A percentile compares a stretch with the other conserved stretches of the same genome.
Conservation (phyloP, 1,140 invertebrate genomes). For the Aleiodes sp. region DNA sequence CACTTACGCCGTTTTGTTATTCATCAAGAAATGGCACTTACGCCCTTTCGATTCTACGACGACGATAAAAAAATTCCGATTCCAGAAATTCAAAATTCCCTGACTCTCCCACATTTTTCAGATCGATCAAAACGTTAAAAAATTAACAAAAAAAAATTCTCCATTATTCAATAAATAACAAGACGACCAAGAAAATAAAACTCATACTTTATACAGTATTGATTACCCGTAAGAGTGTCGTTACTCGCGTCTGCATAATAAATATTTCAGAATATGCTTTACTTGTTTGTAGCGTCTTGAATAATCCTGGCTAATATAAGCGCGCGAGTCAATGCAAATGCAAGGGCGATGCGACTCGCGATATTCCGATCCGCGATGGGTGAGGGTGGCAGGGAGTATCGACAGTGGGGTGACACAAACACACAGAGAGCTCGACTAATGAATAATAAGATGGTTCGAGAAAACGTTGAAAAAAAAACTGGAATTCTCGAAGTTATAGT, state of each 20-base stretch:
- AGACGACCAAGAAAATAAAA: neutral
- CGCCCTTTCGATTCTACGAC: too few relatives aligned
- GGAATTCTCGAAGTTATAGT: neutral
- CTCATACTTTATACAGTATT: neutral
- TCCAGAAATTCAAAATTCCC: too few relatives aligned
- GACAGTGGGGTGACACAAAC: neutral
- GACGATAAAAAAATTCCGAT: too few relatives aligned
- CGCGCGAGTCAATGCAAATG: neutral
- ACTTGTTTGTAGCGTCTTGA: neutral
- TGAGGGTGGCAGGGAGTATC: neutral
- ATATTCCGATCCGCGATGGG: neutral
- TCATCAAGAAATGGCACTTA: too few relatives aligned
- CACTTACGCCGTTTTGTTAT: too few relatives aligned
- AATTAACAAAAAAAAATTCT: too few relatives aligned
- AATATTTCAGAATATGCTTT: neutral
- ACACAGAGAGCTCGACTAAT: too few relatives aligned
- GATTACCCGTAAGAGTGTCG: neutral
- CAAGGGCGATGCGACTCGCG: neutral
- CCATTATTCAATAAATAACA: too few relatives aligned
- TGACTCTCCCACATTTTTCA: too few relatives aligned
- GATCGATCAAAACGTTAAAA: too few relatives aligned
- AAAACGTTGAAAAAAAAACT: conserved; percentile 5
- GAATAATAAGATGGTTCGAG: conserved; percentile 1
- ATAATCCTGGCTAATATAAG: neutral
- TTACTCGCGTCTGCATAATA: neutral